Evolutionary conservation across 2,888 invertebrate genomes (phyloP).

Genomic region (Nebria brevicollis): DNA sequence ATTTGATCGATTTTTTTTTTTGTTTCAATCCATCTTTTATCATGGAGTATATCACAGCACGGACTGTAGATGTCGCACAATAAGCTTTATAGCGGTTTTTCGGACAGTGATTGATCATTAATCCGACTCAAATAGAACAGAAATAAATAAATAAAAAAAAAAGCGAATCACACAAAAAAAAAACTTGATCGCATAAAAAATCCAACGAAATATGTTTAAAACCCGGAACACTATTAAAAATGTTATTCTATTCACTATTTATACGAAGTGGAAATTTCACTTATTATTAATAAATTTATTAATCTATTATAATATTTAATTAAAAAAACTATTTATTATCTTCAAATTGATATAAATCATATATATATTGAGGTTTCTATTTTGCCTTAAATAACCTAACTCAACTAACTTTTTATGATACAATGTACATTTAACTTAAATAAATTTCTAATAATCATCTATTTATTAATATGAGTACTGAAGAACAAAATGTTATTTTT

Average conservation of each 20-base stretch:
- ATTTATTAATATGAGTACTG: too few species aligned
- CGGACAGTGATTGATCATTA: conserved; percentile 42
- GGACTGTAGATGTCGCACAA: conserved; percentile 35
- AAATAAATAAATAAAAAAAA: conserved; percentile 22
- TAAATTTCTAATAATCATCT: too few species aligned
- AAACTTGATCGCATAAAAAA: conserved; percentile 3
- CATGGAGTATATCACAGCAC: conserved; percentile 32
- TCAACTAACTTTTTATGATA: too few species aligned
- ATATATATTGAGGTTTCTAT: too few species aligned
- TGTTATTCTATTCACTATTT: conserved; percentile 18
- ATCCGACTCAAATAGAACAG: conserved; percentile 35
- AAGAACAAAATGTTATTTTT: too few species aligned
- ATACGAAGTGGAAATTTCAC: neutral
- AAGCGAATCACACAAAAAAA: conserved; percentile 13
- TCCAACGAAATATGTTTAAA: conserved; percentile 21
- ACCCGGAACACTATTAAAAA: conserved; percentile 23
- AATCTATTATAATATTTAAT: too few species aligned
- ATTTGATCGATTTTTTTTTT: conserved; percentile 33
- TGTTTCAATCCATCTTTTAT: conserved; percentile 16
- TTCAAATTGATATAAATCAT: too few species aligned
- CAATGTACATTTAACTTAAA: too few species aligned
- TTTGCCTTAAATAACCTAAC: too few species aligned
- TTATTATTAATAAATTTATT: too few species aligned
- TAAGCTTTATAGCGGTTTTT: conserved; percentile 35
- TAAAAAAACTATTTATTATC: too few species aligned